Evolutionary conservation across 1,140 invertebrate genomes (phyloP).

Genomic region (Drosophila ogumai): DNA sequence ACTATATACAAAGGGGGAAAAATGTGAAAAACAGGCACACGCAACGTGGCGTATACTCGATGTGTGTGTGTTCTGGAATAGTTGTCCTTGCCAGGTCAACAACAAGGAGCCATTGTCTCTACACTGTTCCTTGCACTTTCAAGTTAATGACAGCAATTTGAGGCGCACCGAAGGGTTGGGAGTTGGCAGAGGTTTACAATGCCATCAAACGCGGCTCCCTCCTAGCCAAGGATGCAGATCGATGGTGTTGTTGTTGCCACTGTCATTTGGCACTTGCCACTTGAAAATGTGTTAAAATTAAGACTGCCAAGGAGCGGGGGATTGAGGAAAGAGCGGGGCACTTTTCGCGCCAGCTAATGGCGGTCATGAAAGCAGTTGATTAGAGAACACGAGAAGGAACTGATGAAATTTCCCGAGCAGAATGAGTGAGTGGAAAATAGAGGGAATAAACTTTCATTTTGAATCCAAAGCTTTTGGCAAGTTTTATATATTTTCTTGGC

Average conservation of each 20-base stretch:
- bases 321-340: not conserved
- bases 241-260: conserved; percentile 44
- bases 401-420: conserved; percentile 2
- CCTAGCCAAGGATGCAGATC: conserved; percentile 28
- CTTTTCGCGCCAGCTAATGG: conserved; percentile 59
- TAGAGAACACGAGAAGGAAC: conserved; percentile 6
- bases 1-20: conserved; percentile 12
- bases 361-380: conserved; percentile 39
- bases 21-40: conserved; percentile 12
- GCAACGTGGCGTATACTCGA: conserved; percentile 35
- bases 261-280: conserved; percentile 59
- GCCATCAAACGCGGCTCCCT: conserved; percentile 41
- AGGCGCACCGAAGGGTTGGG: conserved; percentile 13
- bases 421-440: conserved; percentile 21
- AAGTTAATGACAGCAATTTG: conserved; percentile 63
- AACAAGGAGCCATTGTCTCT: conserved; percentile 42
- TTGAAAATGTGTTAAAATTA: conserved; percentile 59
- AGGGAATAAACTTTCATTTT: conserved; percentile 51
- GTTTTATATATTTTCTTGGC: conserved; percentile 57
- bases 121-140: conserved; percentile 42
- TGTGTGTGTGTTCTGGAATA: conserved; percentile 32
- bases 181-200: conserved; percentile 25
- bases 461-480: conserved; percentile 51
- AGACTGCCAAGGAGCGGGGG: not conserved
- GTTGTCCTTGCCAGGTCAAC: conserved; percentile 61